Evolutionary conservation across 2,888 invertebrate species (phyloP).

Genomic region (Sarcophaga subvicina): DNA sequence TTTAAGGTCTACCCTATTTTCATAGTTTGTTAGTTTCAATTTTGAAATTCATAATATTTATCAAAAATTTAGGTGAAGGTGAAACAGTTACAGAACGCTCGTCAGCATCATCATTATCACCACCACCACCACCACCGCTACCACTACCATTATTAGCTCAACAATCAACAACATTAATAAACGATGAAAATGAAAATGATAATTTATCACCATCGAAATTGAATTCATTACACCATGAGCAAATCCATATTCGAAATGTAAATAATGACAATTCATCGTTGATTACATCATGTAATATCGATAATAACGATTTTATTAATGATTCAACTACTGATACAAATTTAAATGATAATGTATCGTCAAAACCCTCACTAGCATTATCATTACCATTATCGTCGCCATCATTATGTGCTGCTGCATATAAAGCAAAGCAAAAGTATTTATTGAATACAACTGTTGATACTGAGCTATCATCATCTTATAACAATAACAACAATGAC

Average conservation of each 20-base stretch:
- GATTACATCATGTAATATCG: constrained; percentile 32
- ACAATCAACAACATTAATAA: constrained; percentile 66
- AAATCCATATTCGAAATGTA: constrained; percentile 39
- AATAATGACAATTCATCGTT: constrained; percentile 50
- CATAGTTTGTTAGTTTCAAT: constrained; percentile 26
- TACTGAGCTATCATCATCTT: constrained; percentile 44
- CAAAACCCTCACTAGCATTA: constrained; percentile 29
- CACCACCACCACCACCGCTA: constrained; percentile 42
- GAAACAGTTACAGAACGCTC: constrained; percentile 52
- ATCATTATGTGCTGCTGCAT: constrained; percentile 41
- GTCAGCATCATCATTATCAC: constrained; percentile 46
- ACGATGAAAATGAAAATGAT: constrained; percentile 75
- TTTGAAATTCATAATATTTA: constrained; percentile 38
- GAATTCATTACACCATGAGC: constrained; percentile 53
- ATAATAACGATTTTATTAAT: constrained; percentile 32
- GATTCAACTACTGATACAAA: constrained; percentile 53
- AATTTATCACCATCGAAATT: constrained; percentile 53
- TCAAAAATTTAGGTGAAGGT: constrained; percentile 64
- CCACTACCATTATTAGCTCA: constrained; percentile 58
- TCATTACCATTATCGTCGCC: constrained; percentile 35
- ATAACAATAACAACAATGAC: constrained; percentile 43
- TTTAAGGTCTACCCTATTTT: constrained; percentile 38
- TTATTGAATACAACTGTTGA: constrained; percentile 47
- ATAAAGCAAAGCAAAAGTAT: constrained; percentile 59
- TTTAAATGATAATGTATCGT: constrained; percentile 60